Evolutionary conservation across 2,113 vertebrate species (phyloP).

Genomic region (Cygnus buccinator): DNA sequence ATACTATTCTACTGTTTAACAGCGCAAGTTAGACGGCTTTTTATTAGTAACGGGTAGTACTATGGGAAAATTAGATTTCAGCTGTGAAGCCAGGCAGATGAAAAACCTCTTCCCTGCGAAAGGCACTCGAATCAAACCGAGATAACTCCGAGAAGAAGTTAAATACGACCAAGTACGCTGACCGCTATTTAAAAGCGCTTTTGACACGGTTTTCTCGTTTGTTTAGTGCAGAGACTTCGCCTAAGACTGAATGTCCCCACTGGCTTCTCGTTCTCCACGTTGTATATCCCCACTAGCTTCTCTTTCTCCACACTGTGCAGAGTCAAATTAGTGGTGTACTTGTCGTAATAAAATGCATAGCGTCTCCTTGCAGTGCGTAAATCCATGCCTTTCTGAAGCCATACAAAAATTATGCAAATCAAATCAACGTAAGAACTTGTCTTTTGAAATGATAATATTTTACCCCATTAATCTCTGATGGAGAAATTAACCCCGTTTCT

Average conservation of each 20-base stretch:
- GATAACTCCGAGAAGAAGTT: background rate
- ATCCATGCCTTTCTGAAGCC: constrained; percentile 23
- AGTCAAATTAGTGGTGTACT: constrained; percentile 39
- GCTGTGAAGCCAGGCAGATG: constrained; percentile 7
- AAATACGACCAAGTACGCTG: background rate
- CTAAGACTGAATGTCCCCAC: constrained; percentile 7
- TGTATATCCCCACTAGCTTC: constrained; percentile 14
- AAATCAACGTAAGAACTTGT: constrained; percentile 46
- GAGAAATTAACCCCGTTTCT: constrained; percentile 45
- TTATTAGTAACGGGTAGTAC: constrained; percentile 64
- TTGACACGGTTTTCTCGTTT: constrained; percentile 6
- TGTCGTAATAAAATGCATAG: constrained; percentile 31
- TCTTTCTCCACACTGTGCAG: background rate
- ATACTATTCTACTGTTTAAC: constrained; percentile 52
- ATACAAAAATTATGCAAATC: constrained; percentile 68
- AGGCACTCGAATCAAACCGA: background rate
- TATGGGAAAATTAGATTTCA: constrained; percentile 53
- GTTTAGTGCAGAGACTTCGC: background rate
- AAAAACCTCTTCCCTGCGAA: background rate
- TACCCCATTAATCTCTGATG: constrained; percentile 35
- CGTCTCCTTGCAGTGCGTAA: constrained; percentile 34
- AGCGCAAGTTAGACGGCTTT: constrained; percentile 64
- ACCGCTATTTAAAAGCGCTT: background rate
- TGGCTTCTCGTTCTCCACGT: background rate
- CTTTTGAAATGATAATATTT: constrained; percentile 71